Evolutionary conservation across 2,888 invertebrate species (phyloP).

Genomic region (Globia sparganii): DNA sequence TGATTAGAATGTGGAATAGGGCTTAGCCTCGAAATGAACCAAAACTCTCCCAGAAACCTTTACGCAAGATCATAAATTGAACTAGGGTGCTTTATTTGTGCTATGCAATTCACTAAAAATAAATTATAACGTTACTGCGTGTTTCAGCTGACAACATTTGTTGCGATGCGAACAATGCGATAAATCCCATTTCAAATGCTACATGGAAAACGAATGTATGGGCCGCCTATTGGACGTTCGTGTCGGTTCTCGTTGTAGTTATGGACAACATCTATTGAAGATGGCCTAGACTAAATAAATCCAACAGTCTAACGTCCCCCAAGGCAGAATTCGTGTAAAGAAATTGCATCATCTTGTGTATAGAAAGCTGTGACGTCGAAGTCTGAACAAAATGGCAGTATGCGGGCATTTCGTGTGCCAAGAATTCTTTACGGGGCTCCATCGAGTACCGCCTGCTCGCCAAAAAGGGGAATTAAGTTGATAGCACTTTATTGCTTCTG

Average conservation of each 20-base stretch:
- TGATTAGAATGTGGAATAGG: background rate
- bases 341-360: conserved; percentile 7
- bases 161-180: background rate
- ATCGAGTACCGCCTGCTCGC: conserved; percentile 41
- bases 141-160: background rate
- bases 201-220: background rate
- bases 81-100: background rate
- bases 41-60: too few species aligned
- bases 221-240: background rate
- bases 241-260: background rate
- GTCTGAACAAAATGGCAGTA: conserved; percentile 32
- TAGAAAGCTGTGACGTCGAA: conserved; percentile 8
- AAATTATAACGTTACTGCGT: background rate
- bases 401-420: conserved; percentile 47
- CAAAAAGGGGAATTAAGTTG: conserved; percentile 44
- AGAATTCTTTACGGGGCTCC: conserved; percentile 37
- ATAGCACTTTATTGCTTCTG: conserved; percentile 29
- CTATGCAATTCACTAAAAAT: background rate
- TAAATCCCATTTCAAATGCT: background rate
- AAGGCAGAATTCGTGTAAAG: background rate
- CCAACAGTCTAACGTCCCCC: background rate
- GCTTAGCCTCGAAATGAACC: background rate
- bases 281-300: background rate
- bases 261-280: background rate
- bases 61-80: background rate